phyloP scores from a whole-genome alignment of 2,797 vertebrate species.

The Alauda arvensis region DNA sequence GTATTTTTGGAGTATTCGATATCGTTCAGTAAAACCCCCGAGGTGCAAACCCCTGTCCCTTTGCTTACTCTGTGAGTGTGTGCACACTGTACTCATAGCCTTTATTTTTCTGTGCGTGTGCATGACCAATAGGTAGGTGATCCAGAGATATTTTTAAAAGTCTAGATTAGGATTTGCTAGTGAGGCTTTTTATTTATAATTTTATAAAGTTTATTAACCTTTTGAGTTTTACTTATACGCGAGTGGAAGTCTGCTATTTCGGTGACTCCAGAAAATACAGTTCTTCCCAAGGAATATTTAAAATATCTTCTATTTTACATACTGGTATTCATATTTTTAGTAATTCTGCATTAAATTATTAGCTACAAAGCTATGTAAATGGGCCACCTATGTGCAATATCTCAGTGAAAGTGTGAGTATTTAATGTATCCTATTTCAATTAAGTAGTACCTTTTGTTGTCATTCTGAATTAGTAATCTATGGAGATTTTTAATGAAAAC shows the following conservation, averaged over 20 bases:
- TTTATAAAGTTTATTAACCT: conserved; percentile 67
- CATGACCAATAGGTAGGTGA: conserved; percentile 70
- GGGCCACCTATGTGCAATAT: conserved; percentile 77
- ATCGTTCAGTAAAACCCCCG: conserved; percentile 39
- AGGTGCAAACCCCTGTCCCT: conserved; percentile 40
- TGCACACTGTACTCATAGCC: conserved; percentile 68
- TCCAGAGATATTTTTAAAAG: conserved; percentile 65
- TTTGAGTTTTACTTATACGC: conserved; percentile 62
- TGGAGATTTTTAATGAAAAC: conserved; percentile 55
- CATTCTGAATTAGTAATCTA: conserved; percentile 50
- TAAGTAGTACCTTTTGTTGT: conserved; percentile 55
- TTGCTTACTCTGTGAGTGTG: conserved; percentile 71
- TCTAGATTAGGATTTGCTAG: conserved; percentile 63
- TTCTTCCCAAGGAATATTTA: conserved; percentile 66
- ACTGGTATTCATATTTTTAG: conserved; percentile 63
- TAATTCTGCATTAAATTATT: conserved; percentile 68
- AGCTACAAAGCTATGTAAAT: conserved; percentile 69
- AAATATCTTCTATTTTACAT: conserved; percentile 70
- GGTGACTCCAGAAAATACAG: conserved; percentile 58
- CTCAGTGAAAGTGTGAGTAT: conserved; percentile 61
- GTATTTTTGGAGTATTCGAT: conserved; percentile 64
- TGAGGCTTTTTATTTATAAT: conserved; percentile 66
- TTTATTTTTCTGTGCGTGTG: conserved; percentile 68
- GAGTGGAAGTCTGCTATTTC: conserved; percentile 62
- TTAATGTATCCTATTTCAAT: conserved; percentile 64